These are phyloP conservation scores for Lypha dubia DNA, from an alignment of 2,888 invertebrate species.

Conservation along the genomic window DNA sequence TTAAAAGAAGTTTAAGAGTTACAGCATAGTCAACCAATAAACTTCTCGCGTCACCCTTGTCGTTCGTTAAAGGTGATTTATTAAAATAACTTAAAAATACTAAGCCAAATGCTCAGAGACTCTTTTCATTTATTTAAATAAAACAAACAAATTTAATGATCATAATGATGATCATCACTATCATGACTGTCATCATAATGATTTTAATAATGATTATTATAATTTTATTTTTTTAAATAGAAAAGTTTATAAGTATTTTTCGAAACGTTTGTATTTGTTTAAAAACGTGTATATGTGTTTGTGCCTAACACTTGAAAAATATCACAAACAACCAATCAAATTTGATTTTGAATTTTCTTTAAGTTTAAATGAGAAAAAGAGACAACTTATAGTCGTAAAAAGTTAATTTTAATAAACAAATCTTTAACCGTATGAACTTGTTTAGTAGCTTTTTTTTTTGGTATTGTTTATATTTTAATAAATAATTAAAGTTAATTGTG, in stretches of 20 bases:
- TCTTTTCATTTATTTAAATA: conserved; percentile 21
- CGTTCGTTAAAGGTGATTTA: conserved; percentile 31
- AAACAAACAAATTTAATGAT: conserved; percentile 52
- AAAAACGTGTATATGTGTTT: conserved; percentile 2
- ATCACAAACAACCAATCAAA: conserved; percentile 60
- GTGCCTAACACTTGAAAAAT: background rate
- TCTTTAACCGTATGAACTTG: conserved; percentile 15
- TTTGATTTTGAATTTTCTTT: conserved; percentile 51
- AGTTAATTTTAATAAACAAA: conserved; percentile 40
- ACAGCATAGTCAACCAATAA: background rate
- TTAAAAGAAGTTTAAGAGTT: background rate
- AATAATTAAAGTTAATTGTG: conserved; percentile 43
- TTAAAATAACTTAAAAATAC: conserved; percentile 35
- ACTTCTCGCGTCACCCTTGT: conserved; percentile 28
- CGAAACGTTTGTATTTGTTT: conserved; percentile 30
- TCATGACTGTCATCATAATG: conserved; percentile 26
- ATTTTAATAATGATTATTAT: conserved; percentile 44
- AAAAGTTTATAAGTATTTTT: conserved; percentile 40
- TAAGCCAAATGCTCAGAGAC: background rate
- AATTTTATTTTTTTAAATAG: conserved; percentile 33
- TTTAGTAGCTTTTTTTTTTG: conserved; percentile 17
- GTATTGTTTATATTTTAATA: conserved; percentile 41
- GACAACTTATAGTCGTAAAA: conserved; percentile 22
- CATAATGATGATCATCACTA: conserved; percentile 16
- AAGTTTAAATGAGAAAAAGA: conserved; percentile 50